phyloP scores from a whole-genome alignment of 2,113 vertebrate genomes.

The Cebidichthys violaceus region DNA sequence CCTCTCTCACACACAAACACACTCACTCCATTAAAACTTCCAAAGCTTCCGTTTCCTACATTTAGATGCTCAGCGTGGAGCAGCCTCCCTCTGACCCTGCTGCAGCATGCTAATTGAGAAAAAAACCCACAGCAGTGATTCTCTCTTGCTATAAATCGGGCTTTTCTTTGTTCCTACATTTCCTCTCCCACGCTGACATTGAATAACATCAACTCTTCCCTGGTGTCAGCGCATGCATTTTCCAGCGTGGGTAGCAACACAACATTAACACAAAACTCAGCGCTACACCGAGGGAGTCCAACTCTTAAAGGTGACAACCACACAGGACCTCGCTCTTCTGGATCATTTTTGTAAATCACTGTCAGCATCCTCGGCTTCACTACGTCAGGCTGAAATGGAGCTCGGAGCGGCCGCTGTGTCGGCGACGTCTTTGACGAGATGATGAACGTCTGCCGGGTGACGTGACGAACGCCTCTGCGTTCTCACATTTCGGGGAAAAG shows the following conservation, averaged over 20 bases:
- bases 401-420: not conserved
- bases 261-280: slow-evolving; percentile 17
- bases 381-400: slow-evolving; percentile 21
- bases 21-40: slow-evolving; percentile 64
- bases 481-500: slow-evolving; percentile 21
- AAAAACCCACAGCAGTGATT: slow-evolving; percentile 3
- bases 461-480: slow-evolving; percentile 34
- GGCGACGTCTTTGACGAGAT: slow-evolving; percentile 23
- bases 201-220: slow-evolving; percentile 2
- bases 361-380: slow-evolving; percentile 21
- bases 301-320: not conserved
- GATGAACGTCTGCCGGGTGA: slow-evolving; percentile 53
- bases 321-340: not conserved
- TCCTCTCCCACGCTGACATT: slow-evolving; percentile 19
- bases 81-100: slow-evolving; percentile 29
- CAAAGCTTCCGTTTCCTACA: slow-evolving; percentile 47
- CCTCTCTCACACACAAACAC: slow-evolving; percentile 48
- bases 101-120: slow-evolving; percentile 27
- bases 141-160: slow-evolving; percentile 13
- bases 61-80: slow-evolving; percentile 44
- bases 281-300: not conserved
- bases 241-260: not conserved
- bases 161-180: slow-evolving; percentile 37
- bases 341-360: slow-evolving; percentile 13
- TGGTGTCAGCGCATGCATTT: not conserved